Conservation (phyloP, 1,140 invertebrate genomes). For the Caenorhabditis briggsae region DNA sequence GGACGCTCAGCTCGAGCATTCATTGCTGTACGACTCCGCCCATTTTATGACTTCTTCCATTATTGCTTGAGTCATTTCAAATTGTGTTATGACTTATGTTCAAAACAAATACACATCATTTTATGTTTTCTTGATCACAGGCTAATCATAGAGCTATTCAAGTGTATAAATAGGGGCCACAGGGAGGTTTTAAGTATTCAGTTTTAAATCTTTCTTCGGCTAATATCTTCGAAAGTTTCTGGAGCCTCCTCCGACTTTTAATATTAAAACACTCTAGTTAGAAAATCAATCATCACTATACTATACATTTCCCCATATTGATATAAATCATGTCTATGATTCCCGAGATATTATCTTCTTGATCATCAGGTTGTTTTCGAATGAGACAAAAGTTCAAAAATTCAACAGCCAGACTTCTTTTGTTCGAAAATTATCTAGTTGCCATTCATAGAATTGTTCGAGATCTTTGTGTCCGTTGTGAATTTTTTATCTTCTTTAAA, state of each 20-base stretch:
- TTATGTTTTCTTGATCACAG: neutral
- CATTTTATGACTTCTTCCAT: conserved; percentile 1
- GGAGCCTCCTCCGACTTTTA: too few species aligned
- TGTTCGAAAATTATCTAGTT: neutral
- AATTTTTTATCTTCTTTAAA: neutral
- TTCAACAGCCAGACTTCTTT: neutral
- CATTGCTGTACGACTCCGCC: neutral
- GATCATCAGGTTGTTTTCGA: neutral
- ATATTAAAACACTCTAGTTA: too few species aligned
- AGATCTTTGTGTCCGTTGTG: neutral
- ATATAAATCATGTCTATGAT: neutral
- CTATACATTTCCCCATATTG: too few species aligned
- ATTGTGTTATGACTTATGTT: conserved; percentile 1
- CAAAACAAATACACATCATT: conserved; percentile 37
- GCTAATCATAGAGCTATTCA: neutral
- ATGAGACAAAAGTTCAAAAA: neutral
- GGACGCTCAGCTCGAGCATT: neutral
- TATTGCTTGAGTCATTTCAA: neutral
- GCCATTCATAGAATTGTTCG: neutral
- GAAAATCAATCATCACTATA: too few species aligned
- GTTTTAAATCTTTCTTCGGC: neutral
- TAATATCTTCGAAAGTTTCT: too few species aligned
- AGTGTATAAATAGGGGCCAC: neutral
- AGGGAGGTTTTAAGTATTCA: neutral
- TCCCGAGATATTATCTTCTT: neutral